Conservation (phyloP, 2,113 vertebrate species). For the Athene noctua region DNA sequence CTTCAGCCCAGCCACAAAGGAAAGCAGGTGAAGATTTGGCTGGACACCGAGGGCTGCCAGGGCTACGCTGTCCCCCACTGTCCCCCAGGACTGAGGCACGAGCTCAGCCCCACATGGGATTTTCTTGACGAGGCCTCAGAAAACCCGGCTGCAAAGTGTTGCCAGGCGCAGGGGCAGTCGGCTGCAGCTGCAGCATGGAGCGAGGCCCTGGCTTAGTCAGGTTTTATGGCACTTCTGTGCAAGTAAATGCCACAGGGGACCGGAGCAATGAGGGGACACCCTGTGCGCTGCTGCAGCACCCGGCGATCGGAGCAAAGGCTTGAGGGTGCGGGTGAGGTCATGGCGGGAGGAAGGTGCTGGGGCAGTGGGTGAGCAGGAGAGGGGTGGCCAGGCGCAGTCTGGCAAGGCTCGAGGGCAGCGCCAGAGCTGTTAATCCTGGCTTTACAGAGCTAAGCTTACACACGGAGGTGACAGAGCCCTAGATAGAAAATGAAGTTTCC, state of each 20-base stretch:
- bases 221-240: neutral
- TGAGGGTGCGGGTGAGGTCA: neutral
- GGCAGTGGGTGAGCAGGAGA: neutral
- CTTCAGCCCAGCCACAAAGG: neutral
- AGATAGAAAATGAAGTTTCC: neutral
- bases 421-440: neutral
- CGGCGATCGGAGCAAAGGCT: too few species aligned
- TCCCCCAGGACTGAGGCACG: neutral
- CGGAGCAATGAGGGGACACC: neutral
- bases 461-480: neutral
- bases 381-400: neutral
- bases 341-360: neutral
- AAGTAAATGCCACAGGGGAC: neutral
- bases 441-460: neutral
- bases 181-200: neutral
- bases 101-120: neutral
- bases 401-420: neutral
- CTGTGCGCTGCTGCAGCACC: fast-evolving
- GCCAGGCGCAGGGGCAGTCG: neutral
- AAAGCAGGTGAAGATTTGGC: neutral
- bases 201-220: neutral
- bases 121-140: neutral
- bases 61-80: neutral
- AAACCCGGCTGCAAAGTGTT: neutral
- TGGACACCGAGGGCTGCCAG: neutral